Percentiles rank a stretch among this genome's conserved stretches.
Evolutionary conservation across 2,888 invertebrate genomes (phyloP).

Genomic region (Vandiemenella viatica): DNA sequence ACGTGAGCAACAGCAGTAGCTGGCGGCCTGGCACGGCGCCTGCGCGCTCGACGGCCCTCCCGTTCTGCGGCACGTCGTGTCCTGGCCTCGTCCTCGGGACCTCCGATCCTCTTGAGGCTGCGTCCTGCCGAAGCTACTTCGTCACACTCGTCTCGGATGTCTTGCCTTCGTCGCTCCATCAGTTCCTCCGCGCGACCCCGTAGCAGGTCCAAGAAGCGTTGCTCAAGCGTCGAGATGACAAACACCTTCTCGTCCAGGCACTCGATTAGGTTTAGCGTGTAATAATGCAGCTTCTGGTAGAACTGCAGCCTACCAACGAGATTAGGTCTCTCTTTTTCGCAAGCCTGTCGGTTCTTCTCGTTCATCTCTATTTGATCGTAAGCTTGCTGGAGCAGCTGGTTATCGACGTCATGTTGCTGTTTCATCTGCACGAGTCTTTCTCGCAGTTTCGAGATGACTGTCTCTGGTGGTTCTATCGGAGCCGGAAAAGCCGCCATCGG

Average conservation of each 20-base stretch:
- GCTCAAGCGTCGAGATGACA: slow-evolving; percentile 61
- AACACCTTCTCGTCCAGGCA: slow-evolving; percentile 95
- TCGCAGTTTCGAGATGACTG: background rate
- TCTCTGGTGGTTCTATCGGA: background rate
- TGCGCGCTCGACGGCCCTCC: slow-evolving; percentile 77
- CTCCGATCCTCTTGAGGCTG: background rate
- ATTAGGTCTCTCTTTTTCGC: slow-evolving; percentile 40
- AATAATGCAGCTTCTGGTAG: slow-evolving; percentile 91
- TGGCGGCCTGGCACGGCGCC: slow-evolving; percentile 63
- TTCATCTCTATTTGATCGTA: background rate
- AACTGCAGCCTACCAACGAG: slow-evolving; percentile 76
- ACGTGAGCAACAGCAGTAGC: slow-evolving; percentile 44
- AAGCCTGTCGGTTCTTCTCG: slow-evolving; percentile 29
- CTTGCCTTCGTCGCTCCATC: slow-evolving; percentile 70
- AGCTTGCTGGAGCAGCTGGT: background rate
- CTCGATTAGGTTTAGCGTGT: slow-evolving; percentile 90
- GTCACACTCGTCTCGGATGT: slow-evolving; percentile 86
- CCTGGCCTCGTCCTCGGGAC: slow-evolving; percentile 40
- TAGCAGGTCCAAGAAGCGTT: slow-evolving; percentile 55
- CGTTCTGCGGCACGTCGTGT: slow-evolving; percentile 74
- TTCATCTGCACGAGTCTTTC: too few relatives aligned
- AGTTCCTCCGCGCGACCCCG: slow-evolving; percentile 58
- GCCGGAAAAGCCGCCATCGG: background rate
- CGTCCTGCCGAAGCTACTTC: slow-evolving; percentile 56
- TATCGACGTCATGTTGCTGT: background rate